phyloP scores from a whole-genome alignment of 1,140 invertebrate genomes.

The Bilobella aurantiaca region DNA sequence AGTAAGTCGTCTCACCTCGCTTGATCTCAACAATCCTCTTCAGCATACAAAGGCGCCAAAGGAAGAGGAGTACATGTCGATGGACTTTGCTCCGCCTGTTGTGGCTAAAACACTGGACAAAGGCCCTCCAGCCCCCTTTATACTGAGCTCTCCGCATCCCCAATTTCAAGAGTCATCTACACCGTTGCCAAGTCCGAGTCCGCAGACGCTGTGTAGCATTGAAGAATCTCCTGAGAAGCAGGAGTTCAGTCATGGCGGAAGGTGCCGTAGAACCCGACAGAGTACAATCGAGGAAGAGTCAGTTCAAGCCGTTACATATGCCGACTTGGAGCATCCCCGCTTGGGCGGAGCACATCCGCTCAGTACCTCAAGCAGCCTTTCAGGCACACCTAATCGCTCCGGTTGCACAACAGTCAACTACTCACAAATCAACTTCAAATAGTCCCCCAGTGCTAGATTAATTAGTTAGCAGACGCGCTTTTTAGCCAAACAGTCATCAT shows the following conservation, averaged over 20 bases:
- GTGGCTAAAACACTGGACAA: slow-evolving; percentile 24
- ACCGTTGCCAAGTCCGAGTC: neutral
- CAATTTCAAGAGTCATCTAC: neutral
- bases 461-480: too few species aligned
- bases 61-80: slow-evolving; percentile 30
- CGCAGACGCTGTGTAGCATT: slow-evolving; percentile 20
- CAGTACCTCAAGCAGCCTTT: neutral
- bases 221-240: slow-evolving; percentile 34
- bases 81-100: slow-evolving; percentile 32
- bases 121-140: slow-evolving; percentile 5
- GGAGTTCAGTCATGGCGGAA: slow-evolving; percentile 3
- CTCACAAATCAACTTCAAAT: slow-evolving; percentile 33
- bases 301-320: slow-evolving; percentile 21
- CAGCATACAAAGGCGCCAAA: slow-evolving; percentile 18
- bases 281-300: slow-evolving; percentile 9
- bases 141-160: neutral
- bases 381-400: neutral
- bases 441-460: too few species aligned
- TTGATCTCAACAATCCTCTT: slow-evolving; percentile 32
- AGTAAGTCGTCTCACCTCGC: slow-evolving; percentile 26
- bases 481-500: neutral
- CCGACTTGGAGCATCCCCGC: slow-evolving; percentile 22
- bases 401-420: slow-evolving; percentile 21
- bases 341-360: neutral
- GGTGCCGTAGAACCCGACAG: neutral